Base-by-base conservation (phyloP, 2,113 vertebrate genomes). In the Hylia prasina region DNA sequence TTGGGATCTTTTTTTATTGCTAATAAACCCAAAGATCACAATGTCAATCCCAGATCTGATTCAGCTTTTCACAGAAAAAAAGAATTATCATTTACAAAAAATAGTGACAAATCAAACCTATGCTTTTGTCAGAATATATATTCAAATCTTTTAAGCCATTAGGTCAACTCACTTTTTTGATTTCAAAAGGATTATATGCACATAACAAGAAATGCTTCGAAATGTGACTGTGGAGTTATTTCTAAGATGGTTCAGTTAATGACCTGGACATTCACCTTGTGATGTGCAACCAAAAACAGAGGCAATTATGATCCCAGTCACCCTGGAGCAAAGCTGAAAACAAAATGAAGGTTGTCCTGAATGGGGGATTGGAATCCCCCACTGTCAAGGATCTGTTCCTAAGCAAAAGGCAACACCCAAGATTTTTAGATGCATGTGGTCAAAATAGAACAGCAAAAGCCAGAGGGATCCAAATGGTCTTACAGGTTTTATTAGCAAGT, bases 81-180 rank as follows among this genome's bases (percentile, higher is more conserved):
- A n/a, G 9, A 44, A 33, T 5, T 30, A 31, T 23, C 2, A 47
- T 39, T 90, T 81, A 27, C 8, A 94, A 7, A 25, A 68, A 81
- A 58, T 51, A 51, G 11, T 25, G 25, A n/a, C 31, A 66, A 51
- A 82, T 31, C 21, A 79, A 75, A 47, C 11, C 7, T 78, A 28
- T 28, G 44, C 1, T 89, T 68, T 79, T 63, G 7, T 20, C 56
- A 89, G 10, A 65, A 70, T 22, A 78, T 4, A 7, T 27, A 35
- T 77, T 86, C 72, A 11, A 45, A 69, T 37, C 4, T 65, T 85
- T 66, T 56, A 80, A 68, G 56, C 5, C 19, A 56, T 40, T 21
- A 47, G 14, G 7, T 35, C 0, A 3, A 22, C 25, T 56, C 3
- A 17, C 4, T 68, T 50, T 27, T 78, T 72, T 47, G 0, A 4